Conservation (phyloP, 1,140 invertebrate genomes). For the Galendromus occidentalis region DNA sequence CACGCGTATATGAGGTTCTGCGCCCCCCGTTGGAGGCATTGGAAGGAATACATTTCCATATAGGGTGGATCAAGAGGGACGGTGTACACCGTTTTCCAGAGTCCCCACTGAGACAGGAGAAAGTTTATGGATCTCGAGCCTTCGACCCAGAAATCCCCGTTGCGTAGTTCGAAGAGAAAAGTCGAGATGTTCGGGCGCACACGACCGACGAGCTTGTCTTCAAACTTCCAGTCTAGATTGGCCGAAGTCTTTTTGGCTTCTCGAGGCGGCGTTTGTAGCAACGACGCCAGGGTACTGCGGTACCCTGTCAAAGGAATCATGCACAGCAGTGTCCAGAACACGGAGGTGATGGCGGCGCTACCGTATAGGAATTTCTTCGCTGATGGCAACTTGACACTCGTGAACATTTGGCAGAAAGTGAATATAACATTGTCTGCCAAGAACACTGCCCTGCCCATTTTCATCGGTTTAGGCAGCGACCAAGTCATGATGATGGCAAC, state of each 20-base stretch:
- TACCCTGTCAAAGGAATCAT: not conserved
- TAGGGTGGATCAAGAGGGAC: not conserved
- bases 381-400: not conserved
- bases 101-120: not conserved
- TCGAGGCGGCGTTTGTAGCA: not conserved
- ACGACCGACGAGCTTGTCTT: not conserved
- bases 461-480: not conserved
- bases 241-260: not conserved
- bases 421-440: not conserved
- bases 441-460: not conserved
- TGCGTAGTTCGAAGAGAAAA: not conserved
- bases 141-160: not conserved
- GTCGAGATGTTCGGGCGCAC: not conserved
- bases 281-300: not conserved
- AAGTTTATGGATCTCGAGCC: not conserved
- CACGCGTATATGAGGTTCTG: not conserved
- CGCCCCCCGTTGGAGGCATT: not conserved
- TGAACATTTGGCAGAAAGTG: not conserved
- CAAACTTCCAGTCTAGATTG: not conserved
- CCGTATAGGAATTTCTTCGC: not conserved
- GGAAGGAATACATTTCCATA: not conserved
- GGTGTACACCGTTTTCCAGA: not conserved
- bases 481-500: not conserved
- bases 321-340: not conserved
- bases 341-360: not conserved